Evolutionary conservation across 2,888 invertebrate genomes (phyloP).

Genomic region (Diarsia rubi): DNA sequence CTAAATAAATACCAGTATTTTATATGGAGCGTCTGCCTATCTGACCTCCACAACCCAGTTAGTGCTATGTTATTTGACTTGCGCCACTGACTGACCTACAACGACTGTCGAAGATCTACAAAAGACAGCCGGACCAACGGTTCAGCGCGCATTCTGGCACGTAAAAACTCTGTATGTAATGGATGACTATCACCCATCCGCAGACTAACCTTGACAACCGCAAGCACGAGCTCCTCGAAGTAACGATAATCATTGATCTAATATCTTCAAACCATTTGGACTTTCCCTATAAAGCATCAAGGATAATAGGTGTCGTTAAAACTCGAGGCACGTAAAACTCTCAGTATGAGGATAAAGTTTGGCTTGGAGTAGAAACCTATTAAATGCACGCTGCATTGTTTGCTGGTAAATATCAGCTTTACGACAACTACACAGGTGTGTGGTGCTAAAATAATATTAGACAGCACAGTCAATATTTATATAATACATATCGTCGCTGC

Average conservation of each 20-base stretch:
- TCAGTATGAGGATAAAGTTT: conserved; percentile 28
- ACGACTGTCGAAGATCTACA: background rate
- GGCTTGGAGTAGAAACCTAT: conserved; percentile 19
- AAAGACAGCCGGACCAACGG: background rate
- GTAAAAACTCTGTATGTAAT: background rate
- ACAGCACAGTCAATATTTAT: background rate
- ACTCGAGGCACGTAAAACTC: conserved; percentile 29
- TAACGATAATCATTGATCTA: background rate
- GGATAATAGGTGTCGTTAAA: conserved; percentile 7
- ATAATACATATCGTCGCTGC: no score
- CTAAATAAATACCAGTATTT: background rate
- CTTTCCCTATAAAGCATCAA: conserved; percentile 2
- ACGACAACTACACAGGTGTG: background rate
- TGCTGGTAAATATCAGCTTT: conserved; percentile 20
- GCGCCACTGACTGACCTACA: background rate
- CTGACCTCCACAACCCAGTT: no score
- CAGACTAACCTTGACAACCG: background rate
- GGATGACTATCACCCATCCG: background rate
- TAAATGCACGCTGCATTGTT: conserved; percentile 28
- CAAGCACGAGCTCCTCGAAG: background rate
- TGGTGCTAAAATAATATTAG: conserved; percentile 30
- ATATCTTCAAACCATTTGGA: background rate
- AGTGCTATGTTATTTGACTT: no score
- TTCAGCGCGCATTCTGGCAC: background rate
- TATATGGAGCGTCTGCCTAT: background rate